Evolutionary conservation across 2,888 invertebrate species (phyloP).

Genomic region (Altica lythri): DNA sequence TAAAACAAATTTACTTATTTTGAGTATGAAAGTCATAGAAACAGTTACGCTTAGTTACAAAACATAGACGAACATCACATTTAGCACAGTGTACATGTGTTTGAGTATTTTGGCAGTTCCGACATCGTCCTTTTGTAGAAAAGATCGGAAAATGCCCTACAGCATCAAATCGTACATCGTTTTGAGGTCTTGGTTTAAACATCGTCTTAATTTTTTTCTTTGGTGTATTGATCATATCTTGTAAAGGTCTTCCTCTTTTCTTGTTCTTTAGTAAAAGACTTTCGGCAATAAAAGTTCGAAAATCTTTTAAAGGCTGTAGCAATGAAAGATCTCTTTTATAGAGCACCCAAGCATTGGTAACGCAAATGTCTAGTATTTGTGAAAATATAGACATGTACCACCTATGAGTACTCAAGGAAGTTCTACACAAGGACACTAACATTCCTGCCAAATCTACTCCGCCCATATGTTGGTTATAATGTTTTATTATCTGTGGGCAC

Average conservation of each 20-base stretch:
- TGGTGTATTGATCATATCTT: slow-evolving; percentile 6
- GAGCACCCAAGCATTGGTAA: slow-evolving; percentile 18
- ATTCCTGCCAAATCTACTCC: slow-evolving; percentile 15
- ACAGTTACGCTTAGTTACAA: too few relatives aligned
- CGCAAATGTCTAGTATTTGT: slow-evolving; percentile 22
- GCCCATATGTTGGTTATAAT: slow-evolving; percentile 16
- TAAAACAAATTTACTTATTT: too few relatives aligned
- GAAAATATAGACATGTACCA: slow-evolving; percentile 22
- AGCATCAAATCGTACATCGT: slow-evolving; percentile 7
- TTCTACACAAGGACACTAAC: slow-evolving; percentile 14
- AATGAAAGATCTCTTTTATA: slow-evolving; percentile 14
- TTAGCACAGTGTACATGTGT: too few relatives aligned
- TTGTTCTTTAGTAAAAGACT: slow-evolving; percentile 2
- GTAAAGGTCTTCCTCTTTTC: slow-evolving; percentile 7
- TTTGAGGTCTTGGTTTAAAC: slow-evolving; percentile 12
- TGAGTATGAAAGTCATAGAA: too few relatives aligned
- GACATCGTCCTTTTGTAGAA: too few relatives aligned
- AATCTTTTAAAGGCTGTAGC: too few relatives aligned
- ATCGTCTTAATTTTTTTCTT: slow-evolving; percentile 9
- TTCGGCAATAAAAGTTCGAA: not conserved
- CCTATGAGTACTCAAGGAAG: slow-evolving; percentile 13
- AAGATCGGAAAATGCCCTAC: too few relatives aligned
- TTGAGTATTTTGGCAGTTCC: too few relatives aligned
- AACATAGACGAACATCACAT: too few relatives aligned
- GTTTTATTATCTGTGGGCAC: slow-evolving; percentile 14